Percentiles rank a stretch among this genome's conserved stretches.
Conservation (phyloP, 1,140 invertebrate genomes). For the Drosophila arawakana region DNA sequence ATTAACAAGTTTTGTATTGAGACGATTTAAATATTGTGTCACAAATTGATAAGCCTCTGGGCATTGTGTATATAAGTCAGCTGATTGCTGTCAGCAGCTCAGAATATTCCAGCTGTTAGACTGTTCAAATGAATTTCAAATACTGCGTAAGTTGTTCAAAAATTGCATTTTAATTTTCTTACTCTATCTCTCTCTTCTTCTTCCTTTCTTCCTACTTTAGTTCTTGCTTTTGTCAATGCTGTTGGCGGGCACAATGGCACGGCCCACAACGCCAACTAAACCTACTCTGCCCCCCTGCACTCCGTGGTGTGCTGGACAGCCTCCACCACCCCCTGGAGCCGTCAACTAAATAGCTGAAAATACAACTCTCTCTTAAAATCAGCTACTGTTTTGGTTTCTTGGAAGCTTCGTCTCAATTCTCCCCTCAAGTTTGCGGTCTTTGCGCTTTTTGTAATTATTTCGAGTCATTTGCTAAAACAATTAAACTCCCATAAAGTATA, state of each 20-base stretch:
- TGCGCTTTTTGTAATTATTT: slow-evolving; percentile 49
- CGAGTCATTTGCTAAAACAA: slow-evolving; percentile 56
- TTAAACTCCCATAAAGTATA: slow-evolving; percentile 63
- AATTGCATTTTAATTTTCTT: background rate
- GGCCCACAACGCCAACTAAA: background rate
- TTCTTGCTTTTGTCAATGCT: slow-evolving; percentile 42
- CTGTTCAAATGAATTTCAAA: slow-evolving; percentile 38
- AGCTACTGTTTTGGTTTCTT: background rate
- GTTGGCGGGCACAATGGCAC: slow-evolving; percentile 9
- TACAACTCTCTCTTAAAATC: background rate
- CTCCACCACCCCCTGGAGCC: slow-evolving; percentile 46
- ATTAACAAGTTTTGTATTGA: too few species aligned
- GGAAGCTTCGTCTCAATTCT: background rate
- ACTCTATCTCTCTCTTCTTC: background rate
- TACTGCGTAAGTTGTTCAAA: slow-evolving; percentile 31
- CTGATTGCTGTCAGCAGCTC: background rate
- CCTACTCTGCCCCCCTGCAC: slow-evolving; percentile 35
- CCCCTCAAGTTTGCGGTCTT: background rate
- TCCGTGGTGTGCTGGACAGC: slow-evolving; percentile 59
- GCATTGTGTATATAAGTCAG: slow-evolving; percentile 21
- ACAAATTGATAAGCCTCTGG: background rate
- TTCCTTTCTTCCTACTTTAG: slow-evolving; percentile 19
- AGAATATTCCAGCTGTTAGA: slow-evolving; percentile 10
- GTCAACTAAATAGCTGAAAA: slow-evolving; percentile 42
- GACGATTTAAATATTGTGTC: background rate